phyloP scores from a whole-genome alignment of 1,140 invertebrate species.

The Drosophila pallidifrons region DNA sequence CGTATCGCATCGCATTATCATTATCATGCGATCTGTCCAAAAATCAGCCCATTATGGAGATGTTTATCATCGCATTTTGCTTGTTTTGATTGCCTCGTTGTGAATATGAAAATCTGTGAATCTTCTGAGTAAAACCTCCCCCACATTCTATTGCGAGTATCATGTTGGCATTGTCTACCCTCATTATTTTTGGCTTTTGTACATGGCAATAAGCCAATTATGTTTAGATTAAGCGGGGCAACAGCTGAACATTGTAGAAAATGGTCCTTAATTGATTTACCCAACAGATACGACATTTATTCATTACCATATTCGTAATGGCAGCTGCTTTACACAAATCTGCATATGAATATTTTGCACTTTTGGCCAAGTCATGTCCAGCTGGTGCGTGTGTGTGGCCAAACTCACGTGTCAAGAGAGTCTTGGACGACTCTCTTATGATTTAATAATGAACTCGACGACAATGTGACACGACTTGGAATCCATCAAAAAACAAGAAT shows the following conservation, averaged over 20 bases:
- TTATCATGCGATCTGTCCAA: conserved; percentile 43
- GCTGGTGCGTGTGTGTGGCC: conserved; percentile 57
- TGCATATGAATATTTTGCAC: background rate
- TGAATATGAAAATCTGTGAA: conserved; percentile 55
- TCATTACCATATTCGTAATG: conserved; percentile 48
- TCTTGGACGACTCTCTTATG: conserved; percentile 38
- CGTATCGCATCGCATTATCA: background rate
- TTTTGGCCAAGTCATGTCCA: conserved; percentile 68
- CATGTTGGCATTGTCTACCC: conserved; percentile 59
- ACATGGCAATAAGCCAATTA: conserved; percentile 73
- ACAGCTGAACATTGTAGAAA: conserved; percentile 35
- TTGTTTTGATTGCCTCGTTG: conserved; percentile 48
- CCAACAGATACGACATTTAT: conserved; percentile 1
- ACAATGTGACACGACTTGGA: conserved; percentile 48
- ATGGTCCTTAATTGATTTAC: conserved; percentile 62
- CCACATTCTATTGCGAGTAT: conserved; percentile 32
- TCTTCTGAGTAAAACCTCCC: conserved; percentile 17
- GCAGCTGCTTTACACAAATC: conserved; percentile 42
- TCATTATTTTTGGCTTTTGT: conserved; percentile 80
- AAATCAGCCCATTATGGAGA: conserved; percentile 69
- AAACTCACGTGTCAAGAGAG: conserved; percentile 69
- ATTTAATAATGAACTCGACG: conserved; percentile 81
- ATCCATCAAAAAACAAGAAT: conserved; percentile 43
- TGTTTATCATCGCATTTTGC: conserved; percentile 70
- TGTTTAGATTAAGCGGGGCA: conserved; percentile 65